phyloP scores from a whole-genome alignment of 2,797 vertebrate genomes.

The Mareca penelope region DNA sequence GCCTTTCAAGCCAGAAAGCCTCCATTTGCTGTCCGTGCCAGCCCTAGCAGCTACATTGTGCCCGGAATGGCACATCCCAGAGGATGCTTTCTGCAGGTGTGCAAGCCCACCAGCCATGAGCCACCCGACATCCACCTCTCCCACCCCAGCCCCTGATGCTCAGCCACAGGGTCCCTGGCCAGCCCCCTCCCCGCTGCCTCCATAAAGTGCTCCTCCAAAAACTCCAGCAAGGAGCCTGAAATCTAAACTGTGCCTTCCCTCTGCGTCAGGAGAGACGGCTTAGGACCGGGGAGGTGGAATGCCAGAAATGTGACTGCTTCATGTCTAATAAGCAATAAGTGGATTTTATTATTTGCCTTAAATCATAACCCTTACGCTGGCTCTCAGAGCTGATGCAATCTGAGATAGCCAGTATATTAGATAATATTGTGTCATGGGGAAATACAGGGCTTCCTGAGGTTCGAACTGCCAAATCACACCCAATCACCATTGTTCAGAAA shows the following conservation, averaged over 20 bases:
- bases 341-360: constrained; percentile 33
- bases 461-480: constrained; percentile 41
- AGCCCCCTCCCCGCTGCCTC: accelerated
- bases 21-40: accelerated
- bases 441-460: constrained; percentile 26
- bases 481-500: background rate
- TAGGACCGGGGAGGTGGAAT: background rate
- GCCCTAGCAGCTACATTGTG: background rate
- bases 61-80: accelerated
- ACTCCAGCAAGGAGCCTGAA: background rate
- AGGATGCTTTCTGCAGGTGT: background rate
- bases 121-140: background rate
- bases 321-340: constrained; percentile 35
- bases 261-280: background rate
- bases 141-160: background rate
- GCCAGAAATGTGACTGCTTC: constrained; percentile 7
- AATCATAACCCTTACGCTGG: background rate
- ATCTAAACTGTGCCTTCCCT: background rate
- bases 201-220: background rate
- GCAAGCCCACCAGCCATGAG: accelerated
- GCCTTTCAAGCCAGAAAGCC: background rate
- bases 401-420: constrained; percentile 20
- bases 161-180: background rate
- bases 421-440: constrained; percentile 7
- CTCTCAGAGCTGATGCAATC: constrained; percentile 17